Evolutionary conservation across 2,888 invertebrate species (phyloP).

Genomic region (Orchesellides sinensis): DNA sequence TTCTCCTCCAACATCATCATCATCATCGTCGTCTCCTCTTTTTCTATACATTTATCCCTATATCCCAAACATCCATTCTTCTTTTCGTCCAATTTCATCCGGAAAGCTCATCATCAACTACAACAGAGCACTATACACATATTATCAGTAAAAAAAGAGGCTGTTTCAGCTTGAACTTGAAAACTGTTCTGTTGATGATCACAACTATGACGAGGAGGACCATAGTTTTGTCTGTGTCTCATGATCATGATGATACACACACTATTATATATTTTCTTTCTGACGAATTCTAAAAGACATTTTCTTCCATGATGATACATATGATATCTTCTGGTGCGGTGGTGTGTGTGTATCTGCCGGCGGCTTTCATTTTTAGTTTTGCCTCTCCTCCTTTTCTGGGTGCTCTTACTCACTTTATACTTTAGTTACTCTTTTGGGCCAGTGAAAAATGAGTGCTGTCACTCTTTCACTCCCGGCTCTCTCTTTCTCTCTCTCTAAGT

Average conservation of each 20-base stretch:
- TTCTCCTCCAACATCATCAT: slow-evolving; percentile 4
- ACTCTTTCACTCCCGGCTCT: slow-evolving; percentile 69
- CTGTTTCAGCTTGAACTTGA: slow-evolving; percentile 42
- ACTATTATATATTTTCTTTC: neutral
- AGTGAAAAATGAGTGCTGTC: slow-evolving; percentile 75
- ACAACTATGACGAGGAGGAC: neutral
- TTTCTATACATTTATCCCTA: slow-evolving; percentile 51
- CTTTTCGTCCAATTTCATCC: slow-evolving; percentile 36
- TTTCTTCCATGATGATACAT: neutral
- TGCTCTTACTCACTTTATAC: slow-evolving; percentile 12
- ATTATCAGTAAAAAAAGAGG: slow-evolving; percentile 49
- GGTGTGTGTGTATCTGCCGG: slow-evolving; percentile 37
- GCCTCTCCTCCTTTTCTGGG: neutral
- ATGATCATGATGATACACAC: neutral
- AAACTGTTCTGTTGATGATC: slow-evolving; percentile 29
- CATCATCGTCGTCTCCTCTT: slow-evolving; percentile 40
- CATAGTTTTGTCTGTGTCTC: slow-evolving; percentile 23
- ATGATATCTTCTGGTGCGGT: neutral
- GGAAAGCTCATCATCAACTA: slow-evolving; percentile 37
- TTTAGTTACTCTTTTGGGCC: slow-evolving; percentile 52
- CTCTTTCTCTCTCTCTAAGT: slow-evolving; percentile 42
- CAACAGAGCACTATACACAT: neutral
- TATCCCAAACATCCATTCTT: slow-evolving; percentile 52
- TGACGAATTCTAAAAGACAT: neutral
- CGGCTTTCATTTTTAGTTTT: slow-evolving; percentile 52